phyloP scores from a whole-genome alignment of 1,140 invertebrate genomes.

The Drosophila nigrodunni region DNA sequence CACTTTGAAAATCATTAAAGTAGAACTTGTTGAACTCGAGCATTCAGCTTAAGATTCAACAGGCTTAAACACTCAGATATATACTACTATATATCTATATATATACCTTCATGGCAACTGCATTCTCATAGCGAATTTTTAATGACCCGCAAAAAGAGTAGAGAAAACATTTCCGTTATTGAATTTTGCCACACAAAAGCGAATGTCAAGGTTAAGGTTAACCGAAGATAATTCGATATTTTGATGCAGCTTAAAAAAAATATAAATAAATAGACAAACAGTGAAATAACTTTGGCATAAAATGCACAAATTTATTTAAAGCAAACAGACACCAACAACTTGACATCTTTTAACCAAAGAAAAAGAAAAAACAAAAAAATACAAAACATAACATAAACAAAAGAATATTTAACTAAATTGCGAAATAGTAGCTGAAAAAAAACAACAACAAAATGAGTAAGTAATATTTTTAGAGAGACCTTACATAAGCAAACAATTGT shows the following conservation, averaged over 20 bases:
- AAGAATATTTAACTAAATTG: constrained; percentile 30
- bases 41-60: constrained; percentile 61
- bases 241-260: constrained; percentile 38
- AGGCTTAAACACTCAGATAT: background rate
- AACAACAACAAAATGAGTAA: constrained; percentile 70
- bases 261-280: constrained; percentile 16
- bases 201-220: constrained; percentile 78
- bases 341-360: constrained; percentile 17
- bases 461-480: constrained; percentile 39
- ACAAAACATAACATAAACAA: constrained; percentile 33
- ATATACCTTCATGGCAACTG: constrained; percentile 21
- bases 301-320: constrained; percentile 44
- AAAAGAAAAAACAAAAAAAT: constrained; percentile 23
- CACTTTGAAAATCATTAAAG: constrained; percentile 45
- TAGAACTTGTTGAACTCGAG: constrained; percentile 60
- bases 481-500: constrained; percentile 36
- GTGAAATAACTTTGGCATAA: constrained; percentile 25
- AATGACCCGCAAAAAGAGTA: constrained; percentile 15
- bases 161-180: constrained; percentile 23
- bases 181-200: constrained; percentile 38
- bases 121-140: constrained; percentile 19
- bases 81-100: no score
- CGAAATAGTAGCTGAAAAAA: constrained; percentile 25
- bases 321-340: constrained; percentile 15
- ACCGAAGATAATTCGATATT: constrained; percentile 26